Percentiles rank a stretch among this genome's conserved stretches.
These are phyloP conservation scores for Pitangus sulphuratus DNA, from an alignment of 2,797 vertebrate genomes.

Conservation along the genomic window DNA sequence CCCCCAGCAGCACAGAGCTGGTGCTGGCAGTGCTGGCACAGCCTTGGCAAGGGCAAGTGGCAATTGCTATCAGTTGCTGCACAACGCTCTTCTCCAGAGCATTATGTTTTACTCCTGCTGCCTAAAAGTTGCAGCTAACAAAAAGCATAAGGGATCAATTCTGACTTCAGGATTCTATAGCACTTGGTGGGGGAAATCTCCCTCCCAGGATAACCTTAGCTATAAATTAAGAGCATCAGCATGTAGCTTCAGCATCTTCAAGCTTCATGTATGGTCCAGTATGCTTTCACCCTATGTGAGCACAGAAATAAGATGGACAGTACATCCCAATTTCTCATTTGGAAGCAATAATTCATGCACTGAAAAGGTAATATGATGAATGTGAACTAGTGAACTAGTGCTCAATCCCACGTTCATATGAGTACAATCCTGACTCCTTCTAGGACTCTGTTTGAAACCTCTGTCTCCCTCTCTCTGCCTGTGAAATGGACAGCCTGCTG, in stretches of 20 bases:
- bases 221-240: not conserved
- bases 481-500: not conserved
- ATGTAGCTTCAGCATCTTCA: not conserved
- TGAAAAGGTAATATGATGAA: not conserved
- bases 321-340: not conserved
- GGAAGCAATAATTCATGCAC: not conserved
- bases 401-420: not conserved
- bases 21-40: not conserved
- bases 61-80: not conserved
- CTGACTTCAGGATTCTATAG: not conserved
- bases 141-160: not conserved
- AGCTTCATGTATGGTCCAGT: not conserved
- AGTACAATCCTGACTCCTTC: not conserved
- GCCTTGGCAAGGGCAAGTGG: not conserved
- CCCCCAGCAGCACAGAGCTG: not conserved
- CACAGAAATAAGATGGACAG: not conserved
- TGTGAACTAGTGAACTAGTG: not conserved
- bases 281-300: not conserved
- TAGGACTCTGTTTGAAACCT: not conserved
- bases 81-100: not conserved
- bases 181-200: not conserved
- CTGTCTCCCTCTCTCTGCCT: not conserved
- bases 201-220: not conserved
- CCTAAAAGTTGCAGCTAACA: not conserved
- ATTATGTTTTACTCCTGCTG: not conserved